Percentiles rank a stretch among this genome's conserved stretches.
Conservation (phyloP, 2,888 invertebrate species). For the Seira ritae region DNA sequence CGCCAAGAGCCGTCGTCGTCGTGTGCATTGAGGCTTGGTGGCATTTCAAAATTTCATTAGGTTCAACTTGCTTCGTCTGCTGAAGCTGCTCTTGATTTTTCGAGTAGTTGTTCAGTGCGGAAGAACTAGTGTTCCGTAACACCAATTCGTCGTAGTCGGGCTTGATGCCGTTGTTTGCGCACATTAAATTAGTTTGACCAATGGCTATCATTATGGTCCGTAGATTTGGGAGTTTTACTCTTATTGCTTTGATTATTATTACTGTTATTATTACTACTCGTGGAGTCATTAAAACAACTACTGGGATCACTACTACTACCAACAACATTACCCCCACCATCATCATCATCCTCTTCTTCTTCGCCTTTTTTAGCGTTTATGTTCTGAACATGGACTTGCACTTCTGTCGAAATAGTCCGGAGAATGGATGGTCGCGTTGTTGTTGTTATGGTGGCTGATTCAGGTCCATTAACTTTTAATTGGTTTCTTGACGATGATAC, state of each 20-base stretch:
- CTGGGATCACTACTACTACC: slow-evolving; percentile 42
- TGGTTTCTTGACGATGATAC: slow-evolving; percentile 39
- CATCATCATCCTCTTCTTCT: not conserved
- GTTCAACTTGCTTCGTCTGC: too few relatives aligned
- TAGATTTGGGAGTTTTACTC: slow-evolving; percentile 33
- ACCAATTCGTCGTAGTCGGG: slow-evolving; percentile 31
- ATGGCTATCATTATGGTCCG: slow-evolving; percentile 46
- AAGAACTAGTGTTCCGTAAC: too few relatives aligned
- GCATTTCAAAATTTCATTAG: slow-evolving; percentile 52
- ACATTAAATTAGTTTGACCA: slow-evolving; percentile 59
- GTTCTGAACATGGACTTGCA: slow-evolving; percentile 69
- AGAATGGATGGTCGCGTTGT: slow-evolving; percentile 50
- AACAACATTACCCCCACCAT: slow-evolving; percentile 28
- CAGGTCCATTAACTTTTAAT: slow-evolving; percentile 54
- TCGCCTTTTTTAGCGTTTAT: slow-evolving; percentile 35
- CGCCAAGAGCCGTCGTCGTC: not conserved
- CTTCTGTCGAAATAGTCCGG: slow-evolving; percentile 71
- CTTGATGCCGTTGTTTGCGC: slow-evolving; percentile 34
- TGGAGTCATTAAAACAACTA: slow-evolving; percentile 29
- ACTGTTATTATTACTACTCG: slow-evolving; percentile 32
- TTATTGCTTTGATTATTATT: slow-evolving; percentile 41
- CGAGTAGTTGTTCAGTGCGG: not conserved
- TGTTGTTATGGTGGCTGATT: slow-evolving; percentile 17
- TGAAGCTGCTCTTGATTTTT: too few relatives aligned
- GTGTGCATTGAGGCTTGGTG: slow-evolving; percentile 28